Evolutionary conservation across 2,797 vertebrate genomes (phyloP).

Genomic region (Strix occidentalis): DNA sequence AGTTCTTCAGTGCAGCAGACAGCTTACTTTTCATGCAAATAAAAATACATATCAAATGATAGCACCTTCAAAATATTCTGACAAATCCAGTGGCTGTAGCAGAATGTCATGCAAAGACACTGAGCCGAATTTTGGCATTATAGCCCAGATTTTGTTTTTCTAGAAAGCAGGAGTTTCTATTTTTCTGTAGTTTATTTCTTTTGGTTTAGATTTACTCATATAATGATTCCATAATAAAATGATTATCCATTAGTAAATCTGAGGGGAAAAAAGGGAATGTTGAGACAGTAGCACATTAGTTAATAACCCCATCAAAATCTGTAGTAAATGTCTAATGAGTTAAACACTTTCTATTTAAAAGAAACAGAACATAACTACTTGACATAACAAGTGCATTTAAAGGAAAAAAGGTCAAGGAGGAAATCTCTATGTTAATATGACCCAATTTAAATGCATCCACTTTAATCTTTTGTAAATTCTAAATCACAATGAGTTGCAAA

Average conservation of each 20-base stretch:
- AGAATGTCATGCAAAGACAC: neutral
- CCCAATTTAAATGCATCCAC: neutral
- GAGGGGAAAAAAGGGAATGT: neutral
- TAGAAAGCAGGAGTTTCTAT: neutral
- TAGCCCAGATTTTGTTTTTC: neutral
- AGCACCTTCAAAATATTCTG: neutral
- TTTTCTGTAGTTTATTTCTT: neutral
- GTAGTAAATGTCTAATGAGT: neutral
- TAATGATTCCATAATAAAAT: neutral
- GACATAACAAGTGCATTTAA: neutral
- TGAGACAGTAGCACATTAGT: neutral
- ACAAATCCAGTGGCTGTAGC: neutral
- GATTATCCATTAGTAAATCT: neutral
- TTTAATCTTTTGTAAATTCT: neutral
- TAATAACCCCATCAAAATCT: neutral
- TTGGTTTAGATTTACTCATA: neutral
- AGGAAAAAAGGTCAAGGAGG: neutral
- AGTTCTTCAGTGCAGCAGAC: neutral
- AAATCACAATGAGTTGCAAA: neutral
- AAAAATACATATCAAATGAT: neutral
- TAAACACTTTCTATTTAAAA: neutral
- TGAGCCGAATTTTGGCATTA: neutral
- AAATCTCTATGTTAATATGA: neutral
- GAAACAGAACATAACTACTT: neutral
- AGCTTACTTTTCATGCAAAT: neutral